These are phyloP conservation scores for Rhagophthalmus giganteus DNA, from an alignment of 2,888 invertebrate species.

Conservation along the genomic window DNA sequence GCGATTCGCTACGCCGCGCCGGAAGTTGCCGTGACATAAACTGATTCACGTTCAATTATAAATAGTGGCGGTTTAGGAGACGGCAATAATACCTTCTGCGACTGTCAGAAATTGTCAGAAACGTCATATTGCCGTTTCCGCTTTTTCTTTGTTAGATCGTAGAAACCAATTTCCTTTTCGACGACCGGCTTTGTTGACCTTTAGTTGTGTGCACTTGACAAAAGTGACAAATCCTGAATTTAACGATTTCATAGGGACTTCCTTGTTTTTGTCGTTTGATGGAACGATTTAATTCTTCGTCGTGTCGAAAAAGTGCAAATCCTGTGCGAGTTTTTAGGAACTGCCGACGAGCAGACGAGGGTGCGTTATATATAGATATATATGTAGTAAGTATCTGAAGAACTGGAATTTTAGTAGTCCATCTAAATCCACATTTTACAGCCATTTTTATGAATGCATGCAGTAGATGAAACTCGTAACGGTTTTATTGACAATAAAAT, in stretches of 20 bases:
- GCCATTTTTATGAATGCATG: constrained; percentile 6
- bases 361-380: no score
- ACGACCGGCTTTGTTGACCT: constrained; percentile 23
- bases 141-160: constrained; percentile 14
- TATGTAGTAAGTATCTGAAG: no score
- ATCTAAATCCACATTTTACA: constrained; percentile 16
- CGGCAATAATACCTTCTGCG: no score
- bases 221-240: constrained; percentile 16
- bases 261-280: background rate
- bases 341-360: no score
- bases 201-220: constrained; percentile 17
- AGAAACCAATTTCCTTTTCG: constrained; percentile 23
- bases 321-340: background rate
- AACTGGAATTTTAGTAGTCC: no score
- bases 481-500: constrained; percentile 18
- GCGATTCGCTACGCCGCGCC: no score
- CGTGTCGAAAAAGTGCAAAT: background rate
- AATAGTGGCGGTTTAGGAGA: no score
- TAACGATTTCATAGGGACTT: constrained; percentile 1
- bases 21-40: no score
- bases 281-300: no score
- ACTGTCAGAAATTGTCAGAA: constrained; percentile 18
- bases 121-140: constrained; percentile 22
- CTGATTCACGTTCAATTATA: no score
- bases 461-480: constrained; percentile 16